Evolutionary conservation across 2,888 invertebrate genomes (phyloP), one percentile per base, ranked within the genome.

Genomic region (Trissolcus brochymenae): DNA sequence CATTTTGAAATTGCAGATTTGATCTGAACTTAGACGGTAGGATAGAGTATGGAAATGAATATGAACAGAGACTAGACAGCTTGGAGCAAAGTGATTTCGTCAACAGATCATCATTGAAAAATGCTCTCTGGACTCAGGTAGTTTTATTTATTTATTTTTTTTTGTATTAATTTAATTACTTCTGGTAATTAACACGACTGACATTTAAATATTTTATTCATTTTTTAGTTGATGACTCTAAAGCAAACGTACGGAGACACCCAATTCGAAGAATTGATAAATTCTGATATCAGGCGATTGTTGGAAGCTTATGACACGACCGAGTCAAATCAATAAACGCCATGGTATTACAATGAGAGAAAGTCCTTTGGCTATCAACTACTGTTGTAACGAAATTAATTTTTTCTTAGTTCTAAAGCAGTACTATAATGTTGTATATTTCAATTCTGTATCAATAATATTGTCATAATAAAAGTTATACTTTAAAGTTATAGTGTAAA

Each of bases 71-170:
- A 40, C 92, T 93, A 59, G 93, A 92, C 83, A 91, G 93, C 84
- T 91, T 95, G 41, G 91, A 93, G 61, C 90, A 93, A 56, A 90
- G 91, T 64, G 97, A 98, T 90, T 95, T 96, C 40, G 94, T 97
- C 17, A 94, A 95, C 86, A 93, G 92, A 64, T 93, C 95, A 51
- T 94, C 94, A 73, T 90, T 97, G 60, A 92, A 93, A 80, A 93
- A 93, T 81, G 94, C 93, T 83, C 90, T 94, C 51, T 93, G 93
- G 83, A 92, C 92, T 82, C 95, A 95, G 91, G 93, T 94, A 87
- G 25, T 57, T 68, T n/a, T n/a, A n/a, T n/a, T n/a, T 59, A 6
- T 16, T 41, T 17, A 16, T 14, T 17, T 56, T 6, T 6, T 25
- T 25, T 3, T 25, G 0, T 4, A 25, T 25, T 6, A 25, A 25